phyloP scores from a whole-genome alignment of 2,888 invertebrate species.

The Saturnia pavonia region DNA sequence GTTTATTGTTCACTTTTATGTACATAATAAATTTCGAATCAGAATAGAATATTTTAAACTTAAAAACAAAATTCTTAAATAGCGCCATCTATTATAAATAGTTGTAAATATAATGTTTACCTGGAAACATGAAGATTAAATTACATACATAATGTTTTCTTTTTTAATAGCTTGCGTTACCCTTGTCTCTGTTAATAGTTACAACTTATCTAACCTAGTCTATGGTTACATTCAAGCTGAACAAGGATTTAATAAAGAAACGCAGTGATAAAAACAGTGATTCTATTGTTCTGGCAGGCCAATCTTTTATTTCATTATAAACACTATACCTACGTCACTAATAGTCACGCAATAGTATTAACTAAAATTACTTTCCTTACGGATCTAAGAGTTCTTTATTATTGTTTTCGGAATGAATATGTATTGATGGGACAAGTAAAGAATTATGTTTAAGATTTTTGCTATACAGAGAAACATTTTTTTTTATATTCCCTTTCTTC shows the following conservation, averaged over 20 bases:
- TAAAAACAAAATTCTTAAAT: background rate
- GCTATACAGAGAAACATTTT: no score
- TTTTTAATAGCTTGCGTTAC: background rate
- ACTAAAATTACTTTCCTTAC: constrained; percentile 3
- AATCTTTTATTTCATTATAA: background rate
- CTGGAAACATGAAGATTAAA: background rate
- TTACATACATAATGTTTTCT: background rate
- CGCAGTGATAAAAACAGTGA: background rate
- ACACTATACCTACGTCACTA: background rate
- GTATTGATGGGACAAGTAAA: background rate
- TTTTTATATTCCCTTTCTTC: no score
- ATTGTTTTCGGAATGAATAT: background rate
- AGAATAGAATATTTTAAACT: no score
- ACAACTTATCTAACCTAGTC: no score
- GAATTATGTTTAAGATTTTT: background rate
- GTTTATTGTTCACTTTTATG: background rate
- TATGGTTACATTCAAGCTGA: background rate
- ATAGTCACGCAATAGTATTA: constrained; percentile 8
- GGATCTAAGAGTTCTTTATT: background rate
- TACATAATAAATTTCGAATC: no score
- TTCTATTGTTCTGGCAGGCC: background rate
- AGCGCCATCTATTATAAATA: background rate
- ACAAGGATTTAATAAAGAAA: constrained; percentile 1
- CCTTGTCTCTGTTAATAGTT: no score
- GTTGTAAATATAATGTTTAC: no score